Evolutionary conservation across 2,113 vertebrate genomes (phyloP).

Genomic region (Enhydra lutris): DNA sequence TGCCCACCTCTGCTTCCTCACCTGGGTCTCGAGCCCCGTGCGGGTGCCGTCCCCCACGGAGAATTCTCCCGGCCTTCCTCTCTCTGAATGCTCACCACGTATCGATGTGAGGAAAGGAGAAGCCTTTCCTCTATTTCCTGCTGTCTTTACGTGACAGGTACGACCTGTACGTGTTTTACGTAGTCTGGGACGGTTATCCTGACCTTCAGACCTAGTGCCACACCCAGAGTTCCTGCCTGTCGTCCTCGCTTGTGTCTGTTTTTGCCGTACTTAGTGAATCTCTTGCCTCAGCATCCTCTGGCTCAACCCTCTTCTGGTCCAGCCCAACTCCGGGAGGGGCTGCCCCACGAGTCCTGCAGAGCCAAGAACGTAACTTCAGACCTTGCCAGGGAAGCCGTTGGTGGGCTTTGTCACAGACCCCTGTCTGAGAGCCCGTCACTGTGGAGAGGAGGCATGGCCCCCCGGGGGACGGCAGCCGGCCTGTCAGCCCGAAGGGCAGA

Average conservation of each 20-base stretch:
- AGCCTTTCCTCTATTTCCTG: fast-evolving
- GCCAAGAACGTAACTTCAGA: background rate
- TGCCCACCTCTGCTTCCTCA: background rate
- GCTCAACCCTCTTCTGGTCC: background rate
- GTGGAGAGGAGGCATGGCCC: fast-evolving
- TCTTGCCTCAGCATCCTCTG: background rate
- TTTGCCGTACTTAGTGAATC: fast-evolving
- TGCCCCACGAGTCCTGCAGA: too few relatives aligned
- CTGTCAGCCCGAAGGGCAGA: fast-evolving
- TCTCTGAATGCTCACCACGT: fast-evolving
- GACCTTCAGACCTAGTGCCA: background rate
- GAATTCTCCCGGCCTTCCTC: background rate
- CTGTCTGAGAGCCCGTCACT: background rate
- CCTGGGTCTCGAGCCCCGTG: fast-evolving
- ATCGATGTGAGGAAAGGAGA: background rate
- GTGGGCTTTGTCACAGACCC: fast-evolving
- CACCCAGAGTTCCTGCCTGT: background rate
- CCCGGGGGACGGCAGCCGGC: fast-evolving
- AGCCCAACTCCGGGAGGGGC: background rate
- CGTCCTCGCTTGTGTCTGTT: background rate
- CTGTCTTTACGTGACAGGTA: fast-evolving
- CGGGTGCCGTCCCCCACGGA: background rate
- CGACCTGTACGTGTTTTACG: fast-evolving
- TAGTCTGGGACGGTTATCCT: fast-evolving
- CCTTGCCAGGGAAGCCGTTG: fast-evolving